phyloP scores from a whole-genome alignment of 2,888 invertebrate genomes.

The Drosophila recens region DNA sequence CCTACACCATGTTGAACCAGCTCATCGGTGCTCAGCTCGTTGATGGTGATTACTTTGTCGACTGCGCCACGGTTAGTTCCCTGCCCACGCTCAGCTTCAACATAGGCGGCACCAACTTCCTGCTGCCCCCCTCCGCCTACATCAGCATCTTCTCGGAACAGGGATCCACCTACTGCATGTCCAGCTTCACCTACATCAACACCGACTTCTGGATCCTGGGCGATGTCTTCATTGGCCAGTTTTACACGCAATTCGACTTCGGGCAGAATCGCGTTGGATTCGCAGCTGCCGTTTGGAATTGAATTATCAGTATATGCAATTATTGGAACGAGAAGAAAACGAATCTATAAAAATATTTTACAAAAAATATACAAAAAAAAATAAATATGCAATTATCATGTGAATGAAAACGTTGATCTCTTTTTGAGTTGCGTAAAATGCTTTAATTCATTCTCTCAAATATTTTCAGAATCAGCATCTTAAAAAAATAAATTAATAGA shows the following conservation, averaged over 20 bases:
- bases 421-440: no score
- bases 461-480: no score
- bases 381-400: no score
- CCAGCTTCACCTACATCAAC: slow-evolving; percentile 95
- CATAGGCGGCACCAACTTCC: slow-evolving; percentile 90
- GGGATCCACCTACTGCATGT: slow-evolving; percentile 90
- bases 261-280: slow-evolving; percentile 94
- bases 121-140: slow-evolving; percentile 92
- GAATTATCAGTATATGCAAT: no score
- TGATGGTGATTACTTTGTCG: slow-evolving; percentile 86
- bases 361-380: no score
- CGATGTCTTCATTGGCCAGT: slow-evolving; percentile 97
- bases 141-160: slow-evolving; percentile 85
- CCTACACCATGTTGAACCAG: slow-evolving; percentile 91
- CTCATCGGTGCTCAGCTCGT: slow-evolving; percentile 89
- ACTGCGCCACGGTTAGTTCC: slow-evolving; percentile 90
- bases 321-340: no score
- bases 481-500: no score
- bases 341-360: no score
- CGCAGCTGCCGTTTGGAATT: slow-evolving; percentile 86
- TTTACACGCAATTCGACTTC: slow-evolving; percentile 97
- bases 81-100: slow-evolving; percentile 92
- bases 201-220: slow-evolving; percentile 95
- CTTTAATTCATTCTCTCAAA: no score
- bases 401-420: no score